phyloP scores from a whole-genome alignment of 2,888 invertebrate species.

The Drosophila sordidapex region DNA sequence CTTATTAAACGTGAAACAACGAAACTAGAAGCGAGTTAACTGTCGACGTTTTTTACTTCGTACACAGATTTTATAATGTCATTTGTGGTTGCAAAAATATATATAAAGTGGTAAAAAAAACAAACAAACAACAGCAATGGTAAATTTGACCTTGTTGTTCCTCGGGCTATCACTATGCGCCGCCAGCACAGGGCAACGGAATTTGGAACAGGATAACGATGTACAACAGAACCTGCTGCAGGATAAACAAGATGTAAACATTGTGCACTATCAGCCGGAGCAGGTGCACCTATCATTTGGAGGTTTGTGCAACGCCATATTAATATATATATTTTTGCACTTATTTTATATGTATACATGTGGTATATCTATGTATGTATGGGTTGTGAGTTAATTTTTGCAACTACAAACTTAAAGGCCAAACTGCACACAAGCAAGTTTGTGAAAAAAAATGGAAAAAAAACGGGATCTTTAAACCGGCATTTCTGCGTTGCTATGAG shows the following conservation, averaged over 20 bases:
- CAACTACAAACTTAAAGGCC: conserved; percentile 12
- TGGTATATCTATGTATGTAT: conserved; percentile 8
- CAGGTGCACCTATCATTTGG: conserved; percentile 89
- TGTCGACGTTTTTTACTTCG: not conserved
- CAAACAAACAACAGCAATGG: conserved; percentile 32
- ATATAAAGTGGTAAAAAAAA: conserved; percentile 11
- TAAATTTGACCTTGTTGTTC: conserved; percentile 43
- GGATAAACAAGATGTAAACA: conserved; percentile 24
- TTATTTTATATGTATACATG: conserved; percentile 4
- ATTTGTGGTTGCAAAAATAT: conserved; percentile 13
- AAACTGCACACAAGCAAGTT: conserved; percentile 7
- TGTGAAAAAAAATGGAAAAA: not conserved
- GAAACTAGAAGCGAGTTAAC: not conserved
- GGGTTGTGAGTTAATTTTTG: not conserved
- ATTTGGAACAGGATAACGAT: not conserved
- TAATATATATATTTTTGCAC: not conserved
- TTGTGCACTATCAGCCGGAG: conserved; percentile 87
- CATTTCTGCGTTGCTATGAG: conserved; percentile 20
- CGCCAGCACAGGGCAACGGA: conserved; percentile 7
- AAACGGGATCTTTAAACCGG: conserved; percentile 8
- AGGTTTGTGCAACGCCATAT: conserved; percentile 82
- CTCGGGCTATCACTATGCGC: conserved; percentile 35
- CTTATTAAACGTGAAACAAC: not conserved
- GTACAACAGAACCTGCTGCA: not conserved
- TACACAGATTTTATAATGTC: conserved; percentile 27